phyloP scores from a whole-genome alignment of 2,888 invertebrate genomes.

The Mesorhabditis spiculigera region DNA sequence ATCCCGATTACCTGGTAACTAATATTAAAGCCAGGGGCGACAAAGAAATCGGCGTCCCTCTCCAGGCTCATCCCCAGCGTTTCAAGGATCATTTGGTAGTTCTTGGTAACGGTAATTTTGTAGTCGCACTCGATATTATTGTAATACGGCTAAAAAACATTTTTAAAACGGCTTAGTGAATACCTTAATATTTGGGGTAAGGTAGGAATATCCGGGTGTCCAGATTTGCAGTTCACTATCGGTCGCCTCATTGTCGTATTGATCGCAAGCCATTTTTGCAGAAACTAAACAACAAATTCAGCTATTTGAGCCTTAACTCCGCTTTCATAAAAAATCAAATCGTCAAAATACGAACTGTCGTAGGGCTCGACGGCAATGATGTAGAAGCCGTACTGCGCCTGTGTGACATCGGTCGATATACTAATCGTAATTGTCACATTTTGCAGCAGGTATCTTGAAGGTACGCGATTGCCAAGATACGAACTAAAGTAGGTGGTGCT shows the following conservation, averaged over 20 bases:
- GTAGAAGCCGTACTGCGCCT: background rate
- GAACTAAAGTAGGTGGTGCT: no score
- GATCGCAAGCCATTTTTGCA: background rate
- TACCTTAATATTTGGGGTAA: no score
- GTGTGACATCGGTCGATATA: background rate
- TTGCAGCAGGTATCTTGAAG: background rate
- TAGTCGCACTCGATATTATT: slow-evolving; percentile 5
- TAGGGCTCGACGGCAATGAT: background rate
- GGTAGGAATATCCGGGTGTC: background rate
- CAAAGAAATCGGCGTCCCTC: slow-evolving; percentile 3
- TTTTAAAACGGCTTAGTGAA: background rate
- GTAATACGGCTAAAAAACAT: background rate
- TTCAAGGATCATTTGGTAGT: background rate
- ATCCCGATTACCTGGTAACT: no score
- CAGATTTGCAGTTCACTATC: background rate
- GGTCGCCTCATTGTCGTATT: background rate
- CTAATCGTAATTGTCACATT: background rate
- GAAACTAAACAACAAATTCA: background rate
- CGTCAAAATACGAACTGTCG: background rate
- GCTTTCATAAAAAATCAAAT: no score
- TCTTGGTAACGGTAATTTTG: background rate
- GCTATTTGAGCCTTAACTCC: no score
- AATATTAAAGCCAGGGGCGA: background rate
- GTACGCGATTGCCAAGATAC: background rate
- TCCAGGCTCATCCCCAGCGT: background rate